These are phyloP conservation scores for Coreius guichenoti DNA, from an alignment of 2,797 vertebrate genomes.

Conservation along the genomic window DNA sequence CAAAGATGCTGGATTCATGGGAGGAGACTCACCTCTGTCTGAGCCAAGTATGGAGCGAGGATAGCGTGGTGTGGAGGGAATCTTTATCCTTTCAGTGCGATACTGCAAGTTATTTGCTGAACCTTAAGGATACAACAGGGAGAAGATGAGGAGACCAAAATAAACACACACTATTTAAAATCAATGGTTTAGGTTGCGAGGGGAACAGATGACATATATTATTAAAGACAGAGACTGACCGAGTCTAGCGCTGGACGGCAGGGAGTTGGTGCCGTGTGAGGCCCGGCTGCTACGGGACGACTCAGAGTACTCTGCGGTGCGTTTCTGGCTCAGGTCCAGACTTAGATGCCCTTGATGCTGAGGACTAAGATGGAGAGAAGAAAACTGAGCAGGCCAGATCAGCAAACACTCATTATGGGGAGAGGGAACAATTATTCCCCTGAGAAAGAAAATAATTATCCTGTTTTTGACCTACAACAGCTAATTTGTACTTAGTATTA, in stretches of 20 bases:
- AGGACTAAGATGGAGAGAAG: constrained; percentile 74
- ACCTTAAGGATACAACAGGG: constrained; percentile 71
- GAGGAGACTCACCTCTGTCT: constrained; percentile 85
- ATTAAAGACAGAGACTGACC: constrained; percentile 80
- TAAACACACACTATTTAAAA: background rate
- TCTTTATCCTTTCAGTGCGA: constrained; percentile 96
- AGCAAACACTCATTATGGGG: constrained; percentile 9
- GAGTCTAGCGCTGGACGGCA: constrained; percentile 93
- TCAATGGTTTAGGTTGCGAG: background rate
- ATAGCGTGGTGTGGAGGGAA: constrained; percentile 92
- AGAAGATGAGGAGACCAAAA: background rate
- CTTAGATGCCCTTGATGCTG: constrained; percentile 94
- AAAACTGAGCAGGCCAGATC: constrained; percentile 24
- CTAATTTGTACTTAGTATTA: background rate
- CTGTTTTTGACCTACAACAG: background rate
- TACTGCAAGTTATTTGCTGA: constrained; percentile 92
- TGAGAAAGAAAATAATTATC: background rate
- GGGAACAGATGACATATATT: constrained; percentile 10
- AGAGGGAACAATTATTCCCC: constrained; percentile 12
- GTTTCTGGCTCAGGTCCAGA: constrained; percentile 93
- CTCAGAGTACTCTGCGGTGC: constrained; percentile 84
- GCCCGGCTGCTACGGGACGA: constrained; percentile 84
- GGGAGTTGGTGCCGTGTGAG: constrained; percentile 94
- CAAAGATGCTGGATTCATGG: background rate
- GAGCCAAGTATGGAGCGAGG: constrained; percentile 91